Evolutionary conservation across 2,888 invertebrate species (phyloP), one percentile per base, ranked within the genome.

Genomic region (Coleophora deauratella): DNA sequence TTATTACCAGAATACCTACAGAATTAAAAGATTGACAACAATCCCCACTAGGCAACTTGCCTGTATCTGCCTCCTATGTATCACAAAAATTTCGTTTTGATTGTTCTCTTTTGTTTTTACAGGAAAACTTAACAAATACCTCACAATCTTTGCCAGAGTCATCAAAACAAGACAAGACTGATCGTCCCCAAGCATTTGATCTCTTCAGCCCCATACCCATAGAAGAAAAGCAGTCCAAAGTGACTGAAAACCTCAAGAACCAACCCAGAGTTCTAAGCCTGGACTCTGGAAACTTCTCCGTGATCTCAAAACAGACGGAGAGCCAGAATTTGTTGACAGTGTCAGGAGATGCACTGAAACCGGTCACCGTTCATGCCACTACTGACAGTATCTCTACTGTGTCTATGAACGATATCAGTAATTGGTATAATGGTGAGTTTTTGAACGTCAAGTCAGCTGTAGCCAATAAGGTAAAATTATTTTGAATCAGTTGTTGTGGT

Each of bases 351-450:
- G 76, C 70, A 0, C 43, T 80, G 45, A 78, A 68, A 38, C 81
- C 82, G 0, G 70, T 78, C 0, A 68, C 69, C 0, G 63, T 71
- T 1, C 76, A 82, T 43, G 66, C 69, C 0, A 75, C 77, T 0
- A 74, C 79, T 0, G 84, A 86, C 37, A 84, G 73, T 28, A 79
- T 85, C 51, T 80, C 85, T 1, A 80, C 87, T 27, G 86, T 87
- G 12, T 87, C 87, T 11, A 87, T 88, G 67, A 86, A 87, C 51
- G 90, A 91, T 69, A 86, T 91, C 35, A 91, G 89, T 56, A 89
- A 87, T 46, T 91, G 91, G 91, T 88, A 91, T 63, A 89, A 90
- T 84, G 85, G 80, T 77, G 39, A 68, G 72, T 56, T 6, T 28
- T 27, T 21, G n/a, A n/a, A n/a, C n/a, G n/a, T n/a, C 30, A 9